These are phyloP conservation scores for Drosophila percnosoma DNA, from an alignment of 2,888 invertebrate genomes.

Conservation along the genomic window DNA sequence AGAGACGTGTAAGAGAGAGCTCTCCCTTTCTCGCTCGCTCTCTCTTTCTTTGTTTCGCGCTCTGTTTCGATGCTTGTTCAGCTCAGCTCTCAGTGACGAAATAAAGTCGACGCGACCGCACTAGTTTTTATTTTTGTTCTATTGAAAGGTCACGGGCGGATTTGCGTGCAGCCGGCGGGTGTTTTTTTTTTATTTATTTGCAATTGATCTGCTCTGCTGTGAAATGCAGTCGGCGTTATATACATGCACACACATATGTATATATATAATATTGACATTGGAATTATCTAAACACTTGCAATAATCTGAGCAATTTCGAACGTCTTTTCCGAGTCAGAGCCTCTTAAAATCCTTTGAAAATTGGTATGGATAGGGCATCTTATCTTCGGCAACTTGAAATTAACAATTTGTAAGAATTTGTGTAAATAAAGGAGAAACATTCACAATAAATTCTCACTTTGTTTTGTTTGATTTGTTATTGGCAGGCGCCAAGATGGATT, in stretches of 20 bases:
- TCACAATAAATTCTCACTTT: not conserved
- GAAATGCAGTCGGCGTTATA: not conserved
- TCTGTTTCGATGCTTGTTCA: conserved; percentile 13
- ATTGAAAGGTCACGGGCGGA: conserved; percentile 55
- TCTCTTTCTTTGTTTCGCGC: conserved; percentile 16
- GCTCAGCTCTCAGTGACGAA: conserved; percentile 55
- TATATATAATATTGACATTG: not conserved
- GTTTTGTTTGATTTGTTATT: conserved; percentile 9
- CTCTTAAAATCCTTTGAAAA: not conserved
- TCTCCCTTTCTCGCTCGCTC: conserved; percentile 9
- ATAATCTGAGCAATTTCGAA: not conserved
- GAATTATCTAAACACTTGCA: not conserved
- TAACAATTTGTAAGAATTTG: not conserved
- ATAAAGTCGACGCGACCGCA: conserved; percentile 35
- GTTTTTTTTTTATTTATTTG: conserved; percentile 12
- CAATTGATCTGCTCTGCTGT: conserved; percentile 26
- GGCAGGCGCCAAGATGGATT: conserved; percentile 76
- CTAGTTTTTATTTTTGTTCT: conserved; percentile 15
- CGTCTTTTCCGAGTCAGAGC: not conserved
- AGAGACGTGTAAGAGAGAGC: not conserved
- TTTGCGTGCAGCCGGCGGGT: conserved; percentile 10
- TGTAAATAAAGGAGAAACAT: not conserved
- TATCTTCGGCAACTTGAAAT: not conserved
- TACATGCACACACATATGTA: not conserved
- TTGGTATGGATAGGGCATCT: not conserved